Percentiles rank a stretch among this genome's conserved stretches.
Evolutionary conservation across 2,797 vertebrate genomes (phyloP).

Genomic region (Myioborus miniatus): DNA sequence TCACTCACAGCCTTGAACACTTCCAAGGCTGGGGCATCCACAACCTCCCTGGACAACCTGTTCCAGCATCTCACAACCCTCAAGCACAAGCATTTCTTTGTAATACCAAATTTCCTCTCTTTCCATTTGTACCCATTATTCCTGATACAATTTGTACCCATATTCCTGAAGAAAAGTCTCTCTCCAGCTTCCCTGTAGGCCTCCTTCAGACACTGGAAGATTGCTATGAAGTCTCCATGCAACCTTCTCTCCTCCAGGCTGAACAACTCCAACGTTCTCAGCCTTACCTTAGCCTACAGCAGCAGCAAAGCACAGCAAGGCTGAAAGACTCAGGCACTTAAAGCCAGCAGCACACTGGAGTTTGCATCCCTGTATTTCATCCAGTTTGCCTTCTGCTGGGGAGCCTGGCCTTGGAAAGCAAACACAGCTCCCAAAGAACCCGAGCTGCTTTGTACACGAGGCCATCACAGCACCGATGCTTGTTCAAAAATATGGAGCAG

Average conservation of each 20-base stretch:
- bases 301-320: background rate
- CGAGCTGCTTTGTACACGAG: background rate
- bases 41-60: background rate
- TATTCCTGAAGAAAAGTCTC: background rate
- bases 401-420: background rate
- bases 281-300: too few species aligned
- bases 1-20: background rate
- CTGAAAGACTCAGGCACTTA: background rate
- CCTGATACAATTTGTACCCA: background rate
- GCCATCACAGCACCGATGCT: fast-evolving
- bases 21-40: background rate
- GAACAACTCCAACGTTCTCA: background rate
- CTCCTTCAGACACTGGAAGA: background rate
- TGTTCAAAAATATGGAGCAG: fast-evolving
- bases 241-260: background rate
- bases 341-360: fast-evolving
- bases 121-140: background rate
- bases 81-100: background rate
- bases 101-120: background rate
- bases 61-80: background rate
- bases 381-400: background rate
- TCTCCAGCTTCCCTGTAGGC: background rate
- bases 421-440: background rate
- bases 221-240: background rate
- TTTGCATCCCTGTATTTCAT: too few species aligned